Evolutionary conservation across 2,113 vertebrate genomes (phyloP).

Genomic region (Corythornis cristatus): DNA sequence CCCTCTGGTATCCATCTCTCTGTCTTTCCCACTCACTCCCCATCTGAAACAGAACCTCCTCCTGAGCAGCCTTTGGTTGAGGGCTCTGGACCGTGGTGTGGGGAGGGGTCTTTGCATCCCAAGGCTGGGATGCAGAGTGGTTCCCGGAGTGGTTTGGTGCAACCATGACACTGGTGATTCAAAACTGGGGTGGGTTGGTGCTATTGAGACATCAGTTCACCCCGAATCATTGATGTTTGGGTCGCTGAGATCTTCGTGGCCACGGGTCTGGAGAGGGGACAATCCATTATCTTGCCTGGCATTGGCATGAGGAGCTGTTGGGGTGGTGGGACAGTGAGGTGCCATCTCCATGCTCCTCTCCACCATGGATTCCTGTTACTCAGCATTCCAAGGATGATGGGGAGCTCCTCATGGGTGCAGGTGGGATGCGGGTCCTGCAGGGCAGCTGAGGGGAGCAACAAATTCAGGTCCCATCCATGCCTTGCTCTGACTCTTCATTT

Average conservation of each 20-base stretch:
- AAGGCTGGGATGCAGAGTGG: background rate
- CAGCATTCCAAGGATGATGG: background rate
- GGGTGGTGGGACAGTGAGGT: background rate
- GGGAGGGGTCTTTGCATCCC: background rate
- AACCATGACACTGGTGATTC: rapidly evolving
- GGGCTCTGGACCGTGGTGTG: background rate
- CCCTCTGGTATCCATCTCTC: background rate
- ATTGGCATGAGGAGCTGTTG: background rate
- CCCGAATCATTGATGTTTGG: background rate
- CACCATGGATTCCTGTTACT: background rate
- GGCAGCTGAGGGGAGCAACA: background rate
- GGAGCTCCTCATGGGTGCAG: no score
- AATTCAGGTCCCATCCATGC: background rate
- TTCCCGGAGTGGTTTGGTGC: background rate
- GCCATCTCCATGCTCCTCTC: background rate
- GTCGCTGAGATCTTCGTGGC: rapidly evolving
- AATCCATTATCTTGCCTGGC: background rate
- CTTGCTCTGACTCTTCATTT: background rate
- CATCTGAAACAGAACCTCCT: rapidly evolving
- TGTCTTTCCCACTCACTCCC: background rate
- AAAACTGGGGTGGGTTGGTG: background rate
- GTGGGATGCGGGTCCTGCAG: background rate
- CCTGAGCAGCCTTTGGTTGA: background rate
- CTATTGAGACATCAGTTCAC: rapidly evolving
- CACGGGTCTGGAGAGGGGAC: background rate